Percentiles rank a stretch among this genome's conserved stretches.
phyloP scores from a whole-genome alignment of 2,797 vertebrate species.

The Ptychobarbus kaznakovi region DNA sequence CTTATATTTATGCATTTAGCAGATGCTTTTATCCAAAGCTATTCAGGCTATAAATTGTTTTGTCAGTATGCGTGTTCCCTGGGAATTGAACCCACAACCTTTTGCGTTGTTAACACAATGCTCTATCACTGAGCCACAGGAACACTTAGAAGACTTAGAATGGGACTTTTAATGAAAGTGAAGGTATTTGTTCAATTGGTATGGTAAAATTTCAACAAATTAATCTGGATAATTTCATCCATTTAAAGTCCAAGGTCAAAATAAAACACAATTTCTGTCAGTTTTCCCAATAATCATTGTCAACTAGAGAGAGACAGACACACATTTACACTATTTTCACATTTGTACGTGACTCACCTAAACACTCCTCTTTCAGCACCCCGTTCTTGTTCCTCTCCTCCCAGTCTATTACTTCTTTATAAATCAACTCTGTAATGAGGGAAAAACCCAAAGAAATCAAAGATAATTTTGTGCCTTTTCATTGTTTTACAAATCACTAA shows the following conservation, averaged over 20 bases:
- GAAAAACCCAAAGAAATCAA: not conserved
- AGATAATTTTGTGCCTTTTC: not conserved
- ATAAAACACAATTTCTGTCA: not conserved
- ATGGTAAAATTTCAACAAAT: not conserved
- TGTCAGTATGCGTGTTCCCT: too few species aligned
- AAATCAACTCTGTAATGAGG: slow-evolving; percentile 87
- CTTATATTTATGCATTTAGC: too few species aligned
- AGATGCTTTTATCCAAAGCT: too few species aligned
- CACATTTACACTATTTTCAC: not conserved
- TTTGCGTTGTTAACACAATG: too few species aligned
- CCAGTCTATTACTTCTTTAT: slow-evolving; percentile 98
- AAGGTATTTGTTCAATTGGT: not conserved
- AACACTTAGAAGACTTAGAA: not conserved
- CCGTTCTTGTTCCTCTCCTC: slow-evolving; percentile 98
- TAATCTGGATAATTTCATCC: not conserved
- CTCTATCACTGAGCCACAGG: too few species aligned
- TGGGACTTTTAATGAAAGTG: not conserved
- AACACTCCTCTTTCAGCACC: slow-evolving; percentile 91
- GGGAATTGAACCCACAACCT: too few species aligned
- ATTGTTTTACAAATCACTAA: not conserved
- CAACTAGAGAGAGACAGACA: not conserved
- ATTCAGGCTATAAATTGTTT: too few species aligned
- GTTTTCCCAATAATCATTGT: not conserved
- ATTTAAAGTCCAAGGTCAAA: not conserved
- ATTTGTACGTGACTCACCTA: slow-evolving; percentile 76